Base-by-base conservation (phyloP, 30 jellyfish, hydroid and myxozoan genomes). In the Clytia hemisphaerica region DNA sequence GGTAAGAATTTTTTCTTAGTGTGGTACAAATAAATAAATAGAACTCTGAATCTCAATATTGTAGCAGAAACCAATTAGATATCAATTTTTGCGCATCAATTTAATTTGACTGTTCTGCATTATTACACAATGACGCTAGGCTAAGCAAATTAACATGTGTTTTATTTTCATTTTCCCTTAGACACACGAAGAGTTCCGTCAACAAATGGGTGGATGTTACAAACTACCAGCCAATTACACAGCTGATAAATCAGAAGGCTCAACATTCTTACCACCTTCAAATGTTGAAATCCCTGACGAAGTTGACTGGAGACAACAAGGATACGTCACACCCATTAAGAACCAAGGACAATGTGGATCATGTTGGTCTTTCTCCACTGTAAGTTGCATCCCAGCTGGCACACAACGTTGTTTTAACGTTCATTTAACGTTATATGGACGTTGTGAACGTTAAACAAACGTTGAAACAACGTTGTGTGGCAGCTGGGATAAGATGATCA, bases 271-370 rank as follows among this genome's bases (percentile, higher is more conserved):
- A 69, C 67, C 71, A 27, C 85, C 73, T 14, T 12, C 77, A 38
- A 57, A 79, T 49, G 80, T 72, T 16, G 58, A 58, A 42, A 46
- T 88, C 24, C 97, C 97, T 35, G 94, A 88, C 12, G 0, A 93
- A 33, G 94, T 88, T 12, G 98, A 89, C 58, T 89, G 98, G 98
- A 72, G 98, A 65, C 42, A 71, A 0, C 74, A 76, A 45, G 98
- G 98, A 29, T 82, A 81, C 62, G 98, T 89, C 26, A 89, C 98
- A 4, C 93, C 94, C 9, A 79, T 89, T 16, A 89, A 83, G 42
- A 83, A 89, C 73, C 98, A 89, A 66, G 98, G 98, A 22, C 95
- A 89, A 45, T 89, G 98, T 72, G 98, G 98, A 15, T 82, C 98
- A 12, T 89, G 98, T 50, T 89, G 95, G 95, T 62, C 95, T 49